Evolutionary conservation across 2,113 vertebrate species (phyloP).

Genomic region (cattle (Bos taurus)): ARS-UCD2.0 NC_037343.1:8801501-8802000

Average conservation of each 20-base stretch:
- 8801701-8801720: neutral
- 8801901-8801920: neutral
- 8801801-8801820: neutral
- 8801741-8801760: neutral
- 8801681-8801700: neutral
- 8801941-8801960: accelerated
- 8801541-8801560: neutral
- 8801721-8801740: neutral
- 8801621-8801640: neutral
- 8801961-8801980: neutral
- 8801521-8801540: neutral
- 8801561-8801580: neutral
- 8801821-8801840: neutral
- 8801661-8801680: neutral
- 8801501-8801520: neutral
- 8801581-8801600: neutral
- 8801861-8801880: neutral
- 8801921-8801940: neutral
- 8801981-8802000: neutral
- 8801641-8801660: neutral
- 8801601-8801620: neutral
- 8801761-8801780: neutral
- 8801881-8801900: neutral
- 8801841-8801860: neutral
- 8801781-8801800: neutral